Percentiles rank a stretch among this genome's conserved stretches.
Evolutionary conservation across 2,113 vertebrate genomes (phyloP).

Genomic region (Crotalus helleri): DNA sequence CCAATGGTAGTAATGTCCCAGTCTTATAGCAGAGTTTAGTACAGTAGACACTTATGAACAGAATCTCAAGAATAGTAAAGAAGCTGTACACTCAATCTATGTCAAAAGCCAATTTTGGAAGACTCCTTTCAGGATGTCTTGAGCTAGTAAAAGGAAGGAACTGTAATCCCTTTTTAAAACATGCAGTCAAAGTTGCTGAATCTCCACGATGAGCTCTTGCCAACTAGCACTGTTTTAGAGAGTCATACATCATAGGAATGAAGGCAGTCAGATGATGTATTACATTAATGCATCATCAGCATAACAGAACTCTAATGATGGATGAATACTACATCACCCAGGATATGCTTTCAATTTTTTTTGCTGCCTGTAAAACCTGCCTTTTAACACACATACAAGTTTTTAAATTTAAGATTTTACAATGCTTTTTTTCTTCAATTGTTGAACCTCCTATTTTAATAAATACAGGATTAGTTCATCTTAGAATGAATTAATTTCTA

Average conservation of each 20-base stretch:
- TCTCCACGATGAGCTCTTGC: conserved; percentile 49
- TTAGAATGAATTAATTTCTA: conserved; percentile 38
- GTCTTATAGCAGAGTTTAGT: background rate
- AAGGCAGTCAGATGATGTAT: conserved; percentile 68
- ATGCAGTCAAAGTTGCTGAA: conserved; percentile 51
- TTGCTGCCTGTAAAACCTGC: conserved; percentile 44
- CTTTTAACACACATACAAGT: conserved; percentile 10
- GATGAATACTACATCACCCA: conserved; percentile 66
- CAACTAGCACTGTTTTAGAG: conserved; percentile 41
- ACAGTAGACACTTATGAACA: background rate
- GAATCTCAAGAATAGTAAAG: conserved; percentile 4
- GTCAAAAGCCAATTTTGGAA: conserved; percentile 17
- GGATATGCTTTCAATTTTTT: conserved; percentile 61
- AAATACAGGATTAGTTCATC: conserved; percentile 29
- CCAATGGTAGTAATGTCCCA: background rate
- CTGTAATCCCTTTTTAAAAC: conserved; percentile 40
- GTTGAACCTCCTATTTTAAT: conserved; percentile 42
- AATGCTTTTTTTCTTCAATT: conserved; percentile 25
- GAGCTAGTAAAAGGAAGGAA: conserved; percentile 21
- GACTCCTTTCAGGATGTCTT: background rate
- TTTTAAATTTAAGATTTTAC: conserved; percentile 47
- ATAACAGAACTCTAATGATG: conserved; percentile 59
- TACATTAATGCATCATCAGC: conserved; percentile 64
- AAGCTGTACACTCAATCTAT: background rate
- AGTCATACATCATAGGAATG: conserved; percentile 59